phyloP scores from a whole-genome alignment of 2,113 vertebrate genomes.

The Pseudorasbora parva region DNA sequence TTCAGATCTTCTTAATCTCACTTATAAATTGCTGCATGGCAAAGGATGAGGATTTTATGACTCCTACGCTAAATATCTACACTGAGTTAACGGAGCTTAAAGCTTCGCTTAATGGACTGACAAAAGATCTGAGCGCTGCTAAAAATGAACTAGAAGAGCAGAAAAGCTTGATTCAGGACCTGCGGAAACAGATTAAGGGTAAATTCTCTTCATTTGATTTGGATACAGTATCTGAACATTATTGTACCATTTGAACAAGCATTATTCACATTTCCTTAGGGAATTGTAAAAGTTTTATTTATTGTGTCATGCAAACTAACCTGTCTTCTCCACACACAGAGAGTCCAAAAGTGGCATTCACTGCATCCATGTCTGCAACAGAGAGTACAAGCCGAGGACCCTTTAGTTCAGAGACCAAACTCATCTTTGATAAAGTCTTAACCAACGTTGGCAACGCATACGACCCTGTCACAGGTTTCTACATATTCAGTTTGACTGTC shows the following conservation, averaged over 20 bases:
- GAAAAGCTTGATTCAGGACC: conserved; percentile 34
- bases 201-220: neutral
- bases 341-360: conserved; percentile 48
- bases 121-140: conserved; percentile 14
- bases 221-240: no score
- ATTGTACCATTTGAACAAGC: no score
- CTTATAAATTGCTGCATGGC: neutral
- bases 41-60: conserved; percentile 22
- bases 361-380: conserved; percentile 36
- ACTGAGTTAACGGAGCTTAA: conserved; percentile 46
- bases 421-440: conserved; percentile 62
- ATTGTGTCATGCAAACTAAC: neutral
- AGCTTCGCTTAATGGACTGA: conserved; percentile 16
- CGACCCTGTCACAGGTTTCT: conserved; percentile 54
- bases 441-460: conserved; percentile 60
- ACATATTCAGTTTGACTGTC: neutral
- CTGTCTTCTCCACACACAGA: neutral
- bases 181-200: conserved; percentile 38
- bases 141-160: conserved; percentile 35
- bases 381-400: conserved; percentile 23
- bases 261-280: no score
- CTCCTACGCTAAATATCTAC: conserved; percentile 30
- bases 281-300: neutral
- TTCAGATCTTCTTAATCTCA: neutral
- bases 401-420: conserved; percentile 47